These are phyloP conservation scores for Acipenser oxyrinchus DNA, from an alignment of 2,797 vertebrate genomes.

Conservation along the genomic window DNA sequence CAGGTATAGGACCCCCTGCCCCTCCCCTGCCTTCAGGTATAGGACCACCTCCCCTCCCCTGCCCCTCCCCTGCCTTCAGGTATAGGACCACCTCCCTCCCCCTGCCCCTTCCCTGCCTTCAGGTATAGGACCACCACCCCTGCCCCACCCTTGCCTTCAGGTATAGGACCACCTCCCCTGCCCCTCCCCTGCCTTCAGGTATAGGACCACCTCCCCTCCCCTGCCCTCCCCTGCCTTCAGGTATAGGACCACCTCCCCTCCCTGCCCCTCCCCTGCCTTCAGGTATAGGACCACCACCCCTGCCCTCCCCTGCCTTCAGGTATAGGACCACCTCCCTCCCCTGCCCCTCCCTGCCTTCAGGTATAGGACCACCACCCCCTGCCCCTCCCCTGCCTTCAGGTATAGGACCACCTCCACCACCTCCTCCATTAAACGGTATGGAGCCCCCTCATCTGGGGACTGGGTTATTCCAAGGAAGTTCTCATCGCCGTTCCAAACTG, in stretches of 20 bases:
- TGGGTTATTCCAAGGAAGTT: conserved; percentile 19
- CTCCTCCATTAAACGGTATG: conserved; percentile 17
- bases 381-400: conserved; percentile 32
- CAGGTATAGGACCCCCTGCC: conserved; percentile 29
- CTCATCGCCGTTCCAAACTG: conserved; percentile 47
- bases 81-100: conserved; percentile 3
- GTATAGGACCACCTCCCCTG: conserved; percentile 20
- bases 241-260: conserved; percentile 21
- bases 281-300: neutral
- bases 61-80: too few relatives aligned
- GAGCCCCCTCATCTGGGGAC: conserved; percentile 18
- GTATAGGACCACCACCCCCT: conserved; percentile 17
- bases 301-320: too few relatives aligned
- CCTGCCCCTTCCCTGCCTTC: conserved; percentile 1
- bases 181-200: conserved; percentile 30
- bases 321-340: conserved; percentile 1
- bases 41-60: conserved; percentile 26
- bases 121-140: neutral
- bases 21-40: conserved; percentile 32
- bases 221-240: conserved; percentile 30
- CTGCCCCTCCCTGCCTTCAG: conserved; percentile 32
- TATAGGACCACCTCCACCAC: conserved; percentile 27
- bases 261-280: too few relatives aligned
- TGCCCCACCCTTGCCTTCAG: conserved; percentile 32
- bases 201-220: conserved; percentile 31